Base-by-base conservation (phyloP, 2,113 vertebrate genomes). In the Crotalus viridis region DNA sequence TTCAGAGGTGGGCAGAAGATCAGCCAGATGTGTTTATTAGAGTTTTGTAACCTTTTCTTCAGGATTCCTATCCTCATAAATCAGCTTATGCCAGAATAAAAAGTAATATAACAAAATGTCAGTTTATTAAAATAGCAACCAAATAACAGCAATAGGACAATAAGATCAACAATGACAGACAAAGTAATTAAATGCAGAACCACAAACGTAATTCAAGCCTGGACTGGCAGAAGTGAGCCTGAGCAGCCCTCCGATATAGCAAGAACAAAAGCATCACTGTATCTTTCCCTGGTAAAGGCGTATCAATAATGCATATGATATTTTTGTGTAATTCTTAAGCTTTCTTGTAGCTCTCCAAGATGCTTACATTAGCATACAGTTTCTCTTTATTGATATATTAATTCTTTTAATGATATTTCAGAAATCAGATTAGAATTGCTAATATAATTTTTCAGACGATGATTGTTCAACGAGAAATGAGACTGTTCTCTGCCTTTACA, bases 401-500 rank as follows among this genome's bases (percentile, higher is more conserved):
- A 85, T 57, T 52, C n/a, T 54, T 43, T 15, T 1, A 10, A 24
- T 9, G 12, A 33, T 3, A 57, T 93, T 57, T 88, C 90, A 92
- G 28, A 69, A 85, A 28, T 92, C 51, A 90, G 91, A 89, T 59
- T 89, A 51, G 90, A 94, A 89, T 90, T 33, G 43, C 10, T 90
- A 87, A 92, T 4, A 0, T 43, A 8, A 10, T 92, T 69, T 91
- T 94, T 74, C 26, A 81, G 90, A 95, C 94, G 5, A 69, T 69
- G 28, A n/a, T 69, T 15, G 28, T n/a, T n/a, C 64, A 69, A 2
- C 15, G 28, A 69, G 64, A 95, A 85, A 86, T 88, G 4, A 94
- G 81, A 87, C n/a, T 85, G 48, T 90, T 88, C 95, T 85, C 95
- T 85, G 88, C 85, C 91, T 93, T 2, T 93, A 89, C 88, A 90